Base-by-base conservation (phyloP, 2,797 vertebrate genomes). In the Gobionotothen gibberifrons region DNA sequence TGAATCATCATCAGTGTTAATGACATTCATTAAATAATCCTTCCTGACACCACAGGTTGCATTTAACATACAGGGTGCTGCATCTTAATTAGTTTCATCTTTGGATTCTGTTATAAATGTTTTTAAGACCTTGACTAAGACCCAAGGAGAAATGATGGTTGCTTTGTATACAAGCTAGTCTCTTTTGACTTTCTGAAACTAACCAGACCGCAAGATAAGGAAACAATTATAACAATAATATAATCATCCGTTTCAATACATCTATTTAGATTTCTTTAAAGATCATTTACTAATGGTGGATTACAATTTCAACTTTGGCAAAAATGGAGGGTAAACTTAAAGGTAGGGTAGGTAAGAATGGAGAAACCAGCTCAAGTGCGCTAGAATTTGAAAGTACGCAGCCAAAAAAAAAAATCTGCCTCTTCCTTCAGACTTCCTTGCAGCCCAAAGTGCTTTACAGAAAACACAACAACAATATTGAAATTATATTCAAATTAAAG, bases 1-100 rank as follows among this genome's bases (percentile, higher is more conserved):
- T 58, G 55, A 59, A 56, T 69, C 46, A 69, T 58, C 36, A 26
- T 10, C n/a, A 7, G 13, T 32, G 51, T 52, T 15, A 52, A 59
- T 17, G 32, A 9, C 32, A 36, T 32, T 36, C 8, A 36, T 36
- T 43, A 16, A 9, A 43, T 4, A 43, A 21, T 51, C 15, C 7
- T 48, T 51, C 16, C 14, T 19, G 36, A n/a, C 9, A 59, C 53
- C 21, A 32, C 57, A 0, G 0, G 39, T 53, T 52, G 15, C 15
- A 42, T 29, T 36, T 36, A 52, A 13, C 43, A 56, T n/a, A 19
- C 39, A 52, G 9, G 3, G 15, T 26, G 62, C 13, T 26, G 49
- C 62, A 36, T 36, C 32, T n/a, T 29, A 17, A 49, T 26, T 14
- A 17, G 15, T 6, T 26, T 10, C 2, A 19, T 14, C 26, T 36